Conservation (phyloP, 2,888 invertebrate genomes). For the Perizoma flavofasciatum region DNA sequence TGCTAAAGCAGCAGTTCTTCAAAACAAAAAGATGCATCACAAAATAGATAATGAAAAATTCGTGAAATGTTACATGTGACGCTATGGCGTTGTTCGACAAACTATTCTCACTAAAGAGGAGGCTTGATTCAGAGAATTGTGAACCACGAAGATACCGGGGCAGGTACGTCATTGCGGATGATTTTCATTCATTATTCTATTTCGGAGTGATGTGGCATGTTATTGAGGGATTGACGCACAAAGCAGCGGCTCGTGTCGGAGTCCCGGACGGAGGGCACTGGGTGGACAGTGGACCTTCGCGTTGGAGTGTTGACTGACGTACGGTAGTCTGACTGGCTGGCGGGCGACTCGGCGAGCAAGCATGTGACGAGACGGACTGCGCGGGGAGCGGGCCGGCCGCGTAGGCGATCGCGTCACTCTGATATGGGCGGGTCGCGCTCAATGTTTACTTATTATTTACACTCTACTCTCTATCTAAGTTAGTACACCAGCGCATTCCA, state of each 20-base stretch:
- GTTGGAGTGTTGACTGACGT: conserved; percentile 54
- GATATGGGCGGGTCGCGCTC: conserved; percentile 67
- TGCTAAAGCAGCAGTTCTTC: conserved; percentile 46
- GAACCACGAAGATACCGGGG: conserved; percentile 72
- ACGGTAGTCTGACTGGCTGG: conserved; percentile 53
- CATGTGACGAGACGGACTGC: conserved; percentile 56
- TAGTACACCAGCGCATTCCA: conserved; percentile 80
- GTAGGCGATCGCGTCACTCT: conserved; percentile 65
- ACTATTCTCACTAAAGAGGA: conserved; percentile 87
- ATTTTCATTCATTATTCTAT: conserved; percentile 70
- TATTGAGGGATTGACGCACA: conserved; percentile 61
- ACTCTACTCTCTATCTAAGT: conserved; percentile 67
- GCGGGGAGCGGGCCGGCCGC: conserved; percentile 60
- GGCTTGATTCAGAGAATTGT: conserved; percentile 69
- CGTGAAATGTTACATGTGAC: conserved; percentile 64
- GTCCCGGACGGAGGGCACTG: conserved; percentile 44
- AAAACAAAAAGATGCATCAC: conserved; percentile 46
- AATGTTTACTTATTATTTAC: conserved; percentile 77
- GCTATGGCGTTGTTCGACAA: conserved; percentile 91
- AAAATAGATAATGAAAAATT: conserved; percentile 51
- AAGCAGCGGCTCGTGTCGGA: conserved; percentile 45
- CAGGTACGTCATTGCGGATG: conserved; percentile 75
- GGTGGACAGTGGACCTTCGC: conserved; percentile 53
- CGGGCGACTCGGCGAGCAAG: too few species aligned
- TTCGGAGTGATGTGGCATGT: conserved; percentile 58